Evolutionary conservation across 2,888 invertebrate genomes (phyloP).

Genomic region (Baccha elongata): DNA sequence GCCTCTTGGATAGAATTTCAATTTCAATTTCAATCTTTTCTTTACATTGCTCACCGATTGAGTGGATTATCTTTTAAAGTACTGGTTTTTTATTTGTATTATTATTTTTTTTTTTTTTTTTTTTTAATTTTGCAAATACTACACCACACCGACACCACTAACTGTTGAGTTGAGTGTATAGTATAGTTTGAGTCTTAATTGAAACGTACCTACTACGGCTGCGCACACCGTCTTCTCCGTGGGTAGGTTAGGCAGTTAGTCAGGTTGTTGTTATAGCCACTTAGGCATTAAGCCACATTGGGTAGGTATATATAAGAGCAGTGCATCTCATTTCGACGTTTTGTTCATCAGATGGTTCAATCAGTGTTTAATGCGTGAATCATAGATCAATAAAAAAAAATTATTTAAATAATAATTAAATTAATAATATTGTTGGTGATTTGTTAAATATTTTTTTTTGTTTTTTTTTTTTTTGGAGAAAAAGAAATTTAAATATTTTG

Average conservation of each 20-base stretch:
- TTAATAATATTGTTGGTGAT: conserved; percentile 29
- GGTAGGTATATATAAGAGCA: conserved; percentile 63
- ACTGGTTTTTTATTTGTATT: conserved; percentile 13
- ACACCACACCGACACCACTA: no score
- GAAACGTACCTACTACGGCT: conserved; percentile 19
- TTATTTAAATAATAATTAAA: conserved; percentile 30
- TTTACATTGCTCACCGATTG: conserved; percentile 26
- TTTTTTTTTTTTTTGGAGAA: conserved; percentile 13
- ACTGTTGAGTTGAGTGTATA: conserved; percentile 53
- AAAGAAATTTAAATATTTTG: conserved; percentile 4
- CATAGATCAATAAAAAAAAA: conserved; percentile 48
- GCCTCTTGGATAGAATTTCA: conserved; percentile 21
- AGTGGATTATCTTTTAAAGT: conserved; percentile 36
- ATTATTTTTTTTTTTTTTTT: background rate
- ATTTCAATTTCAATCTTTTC: conserved; percentile 25
- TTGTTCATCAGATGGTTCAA: conserved; percentile 69
- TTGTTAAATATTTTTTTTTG: conserved; percentile 5
- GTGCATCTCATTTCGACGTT: conserved; percentile 69
- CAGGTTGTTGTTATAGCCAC: conserved; percentile 65
- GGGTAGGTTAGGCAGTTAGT: conserved; percentile 38
- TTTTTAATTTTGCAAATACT: conserved; percentile 45
- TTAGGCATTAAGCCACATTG: conserved; percentile 50
- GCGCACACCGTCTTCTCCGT: conserved; percentile 6
- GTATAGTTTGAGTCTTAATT: conserved; percentile 40
- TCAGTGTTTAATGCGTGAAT: conserved; percentile 68